A percentile compares a stretch with the other conserved stretches of the same genome.
Evolutionary conservation across 1,140 invertebrate genomes (phyloP).

Genomic region (Drosophila pruinosa): DNA sequence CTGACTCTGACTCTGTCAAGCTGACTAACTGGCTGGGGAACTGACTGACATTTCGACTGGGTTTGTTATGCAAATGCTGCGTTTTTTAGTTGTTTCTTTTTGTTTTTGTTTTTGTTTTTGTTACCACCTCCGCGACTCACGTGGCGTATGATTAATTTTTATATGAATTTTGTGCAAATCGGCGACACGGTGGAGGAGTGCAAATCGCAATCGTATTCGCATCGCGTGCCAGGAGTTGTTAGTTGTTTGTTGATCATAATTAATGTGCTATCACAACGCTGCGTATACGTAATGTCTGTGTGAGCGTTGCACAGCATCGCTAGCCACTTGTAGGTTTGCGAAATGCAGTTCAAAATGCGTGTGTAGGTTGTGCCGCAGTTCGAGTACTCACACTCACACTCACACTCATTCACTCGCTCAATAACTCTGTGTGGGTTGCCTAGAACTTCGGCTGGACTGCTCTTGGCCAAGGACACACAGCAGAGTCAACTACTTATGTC

Average conservation of each 20-base stretch:
- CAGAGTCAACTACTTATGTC: background rate
- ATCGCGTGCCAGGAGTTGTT: slow-evolving; percentile 3
- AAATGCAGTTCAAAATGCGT: background rate
- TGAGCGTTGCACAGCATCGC: slow-evolving; percentile 15
- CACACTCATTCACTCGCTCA: too few relatives aligned
- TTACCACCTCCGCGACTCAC: slow-evolving; percentile 44
- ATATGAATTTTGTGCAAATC: slow-evolving; percentile 42
- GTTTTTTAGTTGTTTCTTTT: slow-evolving; percentile 2
- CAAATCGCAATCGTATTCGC: background rate
- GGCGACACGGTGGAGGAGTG: slow-evolving; percentile 32
- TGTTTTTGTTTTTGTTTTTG: background rate
- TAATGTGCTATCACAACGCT: slow-evolving; percentile 45
- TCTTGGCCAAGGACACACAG: background rate
- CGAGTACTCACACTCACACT: too few relatives aligned
- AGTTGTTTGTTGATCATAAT: slow-evolving; percentile 48
- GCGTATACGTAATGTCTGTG: slow-evolving; percentile 43
- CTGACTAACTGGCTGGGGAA: slow-evolving; percentile 6
- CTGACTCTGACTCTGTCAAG: background rate
- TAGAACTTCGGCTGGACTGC: background rate
- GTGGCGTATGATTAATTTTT: slow-evolving; percentile 70
- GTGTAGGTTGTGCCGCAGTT: background rate
- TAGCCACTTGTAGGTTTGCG: background rate
- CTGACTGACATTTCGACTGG: slow-evolving; percentile 19
- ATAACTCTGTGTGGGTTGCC: background rate
- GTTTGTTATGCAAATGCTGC: slow-evolving; percentile 37